Evolutionary conservation across 2,888 invertebrate genomes (phyloP).

Genomic region (Parochlus steinenii): DNA sequence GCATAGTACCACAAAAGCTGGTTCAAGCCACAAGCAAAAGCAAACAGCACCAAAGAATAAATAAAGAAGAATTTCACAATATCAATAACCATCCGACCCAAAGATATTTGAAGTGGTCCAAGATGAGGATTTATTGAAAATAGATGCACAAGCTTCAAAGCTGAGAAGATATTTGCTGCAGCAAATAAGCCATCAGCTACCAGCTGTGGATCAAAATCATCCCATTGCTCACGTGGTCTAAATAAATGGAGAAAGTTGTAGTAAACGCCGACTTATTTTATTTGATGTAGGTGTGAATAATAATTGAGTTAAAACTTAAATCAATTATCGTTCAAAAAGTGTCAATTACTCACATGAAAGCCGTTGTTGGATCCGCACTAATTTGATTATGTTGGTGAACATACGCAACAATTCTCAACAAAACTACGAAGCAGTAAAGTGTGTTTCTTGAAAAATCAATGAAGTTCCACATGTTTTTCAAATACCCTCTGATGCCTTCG

Average conservation of each 20-base stretch:
- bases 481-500: slow-evolving; percentile 71
- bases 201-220: slow-evolving; percentile 83
- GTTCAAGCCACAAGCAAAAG: slow-evolving; percentile 80
- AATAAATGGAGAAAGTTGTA: too few species aligned
- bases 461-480: slow-evolving; percentile 92
- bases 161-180: slow-evolving; percentile 87
- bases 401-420: slow-evolving; percentile 54
- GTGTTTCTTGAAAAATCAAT: slow-evolving; percentile 86
- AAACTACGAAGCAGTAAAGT: slow-evolving; percentile 57
- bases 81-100: slow-evolving; percentile 78
- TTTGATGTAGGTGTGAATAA: too few species aligned
- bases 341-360: too few species aligned
- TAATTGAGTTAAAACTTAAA: too few species aligned
- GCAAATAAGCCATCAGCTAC: slow-evolving; percentile 88
- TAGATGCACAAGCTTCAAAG: slow-evolving; percentile 77
- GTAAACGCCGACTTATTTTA: too few species aligned
- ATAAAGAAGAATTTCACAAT: slow-evolving; percentile 88
- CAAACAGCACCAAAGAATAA: slow-evolving; percentile 72
- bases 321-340: too few species aligned
- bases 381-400: slow-evolving; percentile 59
- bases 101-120: slow-evolving; percentile 80
- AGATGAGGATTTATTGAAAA: slow-evolving; percentile 88
- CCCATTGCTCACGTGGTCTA: slow-evolving; percentile 75
- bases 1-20: slow-evolving; percentile 92
- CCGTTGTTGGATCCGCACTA: slow-evolving; percentile 43